Evolutionary conservation across 1,140 invertebrate species (phyloP), one percentile per base, ranked within the genome.

Genomic region (Nebria ingens): DNA sequence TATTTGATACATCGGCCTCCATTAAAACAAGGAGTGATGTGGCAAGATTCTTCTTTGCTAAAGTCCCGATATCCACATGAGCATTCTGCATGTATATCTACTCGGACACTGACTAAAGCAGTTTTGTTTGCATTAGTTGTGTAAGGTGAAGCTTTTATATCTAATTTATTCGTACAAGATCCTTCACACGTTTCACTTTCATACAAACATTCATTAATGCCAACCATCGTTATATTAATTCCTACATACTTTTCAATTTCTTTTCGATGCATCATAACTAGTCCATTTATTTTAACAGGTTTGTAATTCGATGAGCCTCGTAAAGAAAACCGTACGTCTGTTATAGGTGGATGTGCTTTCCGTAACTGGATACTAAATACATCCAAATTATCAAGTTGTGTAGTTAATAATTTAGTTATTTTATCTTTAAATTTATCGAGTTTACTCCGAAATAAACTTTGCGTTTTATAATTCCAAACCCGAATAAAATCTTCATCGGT

Each of bases 281-380:
- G 81, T 1, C 87, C 87, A 61, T 96, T 91, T 1, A 95, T 71
- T 67, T 85, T 89, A 69, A 92, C 89, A 0, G 90, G 74, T 0
- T 83, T 80, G 64, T 92, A 93, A 67, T 93, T 94, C 0, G 93
- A 93, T 0, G 91, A 94, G 0, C 88, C 89, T 68, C 96, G 93
- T 0, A 88, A 93, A 0, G 92, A 88, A 69, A 89, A 97, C 58
- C 93, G 74, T 0, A 96, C 85, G 68, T 97, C 93, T 0, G 80
- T 2, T 4, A 78, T 69, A 0, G 78, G 76, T 4, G 85, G 84
- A 60, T 79, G 79, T n/a, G n/a, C n/a, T n/a, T n/a, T n/a, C n/a
- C n/a, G n/a, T n/a, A n/a, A n/a, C 2, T 90, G 75, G 0, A 97
- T 88, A 0, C 92, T 95, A 62, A 97, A 94, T 0, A 97, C 83